These are phyloP conservation scores for Halesus radiatus DNA, from an alignment of 1,140 invertebrate genomes.

Conservation along the genomic window DNA sequence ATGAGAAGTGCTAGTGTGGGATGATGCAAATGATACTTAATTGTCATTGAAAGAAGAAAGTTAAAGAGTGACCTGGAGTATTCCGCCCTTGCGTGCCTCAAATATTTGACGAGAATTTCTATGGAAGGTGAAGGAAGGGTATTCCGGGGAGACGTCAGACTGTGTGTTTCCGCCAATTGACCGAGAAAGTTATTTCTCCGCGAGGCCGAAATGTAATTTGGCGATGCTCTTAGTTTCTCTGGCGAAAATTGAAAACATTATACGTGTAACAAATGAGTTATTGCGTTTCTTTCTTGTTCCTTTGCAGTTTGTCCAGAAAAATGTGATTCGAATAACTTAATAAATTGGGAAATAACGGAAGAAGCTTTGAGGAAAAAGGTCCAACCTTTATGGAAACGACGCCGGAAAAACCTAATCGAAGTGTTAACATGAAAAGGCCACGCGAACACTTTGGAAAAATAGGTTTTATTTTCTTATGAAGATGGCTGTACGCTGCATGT, in stretches of 20 bases:
- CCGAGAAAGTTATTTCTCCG: background rate
- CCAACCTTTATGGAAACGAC: background rate
- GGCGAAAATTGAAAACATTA: background rate
- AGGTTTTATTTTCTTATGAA: too few relatives aligned
- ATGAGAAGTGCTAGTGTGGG: slow-evolving; percentile 8
- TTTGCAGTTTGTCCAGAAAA: background rate
- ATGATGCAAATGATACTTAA: slow-evolving; percentile 18
- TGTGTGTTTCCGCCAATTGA: too few relatives aligned
- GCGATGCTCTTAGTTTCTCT: background rate
- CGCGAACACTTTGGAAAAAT: too few relatives aligned
- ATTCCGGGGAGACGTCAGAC: too few relatives aligned
- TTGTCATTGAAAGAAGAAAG: slow-evolving; percentile 19
- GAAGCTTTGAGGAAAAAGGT: background rate
- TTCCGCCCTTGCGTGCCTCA: background rate
- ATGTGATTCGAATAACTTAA: slow-evolving; percentile 2
- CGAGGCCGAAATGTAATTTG: background rate
- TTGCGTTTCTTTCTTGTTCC: slow-evolving; percentile 5
- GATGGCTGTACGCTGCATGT: too few relatives aligned
- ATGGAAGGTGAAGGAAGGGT: too few relatives aligned
- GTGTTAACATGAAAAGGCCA: too few relatives aligned
- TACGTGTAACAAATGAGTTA: background rate
- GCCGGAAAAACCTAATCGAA: background rate
- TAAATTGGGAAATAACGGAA: background rate
- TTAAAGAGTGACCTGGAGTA: slow-evolving; percentile 2
- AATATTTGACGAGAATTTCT: background rate